phyloP scores from a whole-genome alignment of 2,113 vertebrate genomes.

The Otocyon megalotis region DNA sequence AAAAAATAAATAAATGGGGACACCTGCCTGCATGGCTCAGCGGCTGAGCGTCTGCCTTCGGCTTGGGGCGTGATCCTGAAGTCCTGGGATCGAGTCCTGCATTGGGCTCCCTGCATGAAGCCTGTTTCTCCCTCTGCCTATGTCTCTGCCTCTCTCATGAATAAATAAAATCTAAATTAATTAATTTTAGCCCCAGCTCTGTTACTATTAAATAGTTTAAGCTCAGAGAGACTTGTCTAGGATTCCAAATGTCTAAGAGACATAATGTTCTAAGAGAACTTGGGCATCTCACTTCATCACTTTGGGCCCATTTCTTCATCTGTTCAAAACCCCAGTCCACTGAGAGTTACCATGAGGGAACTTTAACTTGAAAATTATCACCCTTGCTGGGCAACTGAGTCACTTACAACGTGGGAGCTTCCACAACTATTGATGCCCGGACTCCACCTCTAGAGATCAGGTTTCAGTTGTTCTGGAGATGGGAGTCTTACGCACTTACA shows the following conservation, averaged over 20 bases:
- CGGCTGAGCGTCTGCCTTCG: no score
- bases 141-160: no score
- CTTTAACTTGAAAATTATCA: neutral
- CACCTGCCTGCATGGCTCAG: no score
- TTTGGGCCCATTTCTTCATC: neutral
- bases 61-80: no score
- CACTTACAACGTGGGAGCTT: neutral
- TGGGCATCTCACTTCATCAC: neutral
- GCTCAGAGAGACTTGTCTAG: no score
- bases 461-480: neutral
- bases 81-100: no score
- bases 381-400: neutral
- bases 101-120: no score
- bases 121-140: no score
- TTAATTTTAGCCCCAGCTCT: neutral
- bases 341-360: neutral
- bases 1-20: no score
- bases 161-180: no score
- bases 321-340: neutral
- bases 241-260: no score
- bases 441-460: neutral
- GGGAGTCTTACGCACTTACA: neutral
- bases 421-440: neutral
- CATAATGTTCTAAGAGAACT: neutral
- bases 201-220: neutral